Base-by-base conservation (phyloP, 2,113 vertebrate genomes). In the Petromus typicus region DNA sequence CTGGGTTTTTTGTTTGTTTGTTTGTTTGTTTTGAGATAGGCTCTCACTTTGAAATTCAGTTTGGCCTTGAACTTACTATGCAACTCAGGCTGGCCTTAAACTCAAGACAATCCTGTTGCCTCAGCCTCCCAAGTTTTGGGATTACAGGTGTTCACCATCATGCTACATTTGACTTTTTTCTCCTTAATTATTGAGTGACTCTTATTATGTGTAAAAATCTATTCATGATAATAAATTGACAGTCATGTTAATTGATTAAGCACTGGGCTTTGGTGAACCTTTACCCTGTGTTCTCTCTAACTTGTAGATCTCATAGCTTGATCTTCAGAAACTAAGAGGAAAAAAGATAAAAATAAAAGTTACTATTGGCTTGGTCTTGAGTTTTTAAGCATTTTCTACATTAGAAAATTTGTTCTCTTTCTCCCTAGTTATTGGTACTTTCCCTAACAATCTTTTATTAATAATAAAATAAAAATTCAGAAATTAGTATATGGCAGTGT, bases 401-500 rank as follows among this genome's bases (percentile, higher is more conserved):
- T 23, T 87, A 48, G 2, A 56, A 64, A 11, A 79, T 18, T 79
- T 51, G 48, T 5, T 1, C 2, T 2, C 37, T 2, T 54, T 30
- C 73, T 22, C 30, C 23, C 79, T 34, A 25, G 54, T 51, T 13
- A 81, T 17, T 81, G 48, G 7, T n/a, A 13, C 57, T 92, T 91
- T 34, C n/a, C 34, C 59, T 45, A 86, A 67, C 22, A 92, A 78
- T 59, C 18, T 69, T 64, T 82, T 56, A 89, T 63, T 40, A 90
- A 80, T 66, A 54, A 91, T 37, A 85, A 81, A 94, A 81, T 40
- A 51, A 78, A 92, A 80, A 59, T 61, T 83, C 51, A 78, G 34
- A 88, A 88, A 71, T n/a, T 17, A 75, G 67, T 27, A 5, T 57
- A 17, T 57, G 9, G 51, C 61, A 4, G 4, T 27, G 2, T 17